Percentiles rank a stretch among this genome's conserved stretches.
Conservation (phyloP, 2,888 invertebrate genomes). For the Drosophila leonis region DNA sequence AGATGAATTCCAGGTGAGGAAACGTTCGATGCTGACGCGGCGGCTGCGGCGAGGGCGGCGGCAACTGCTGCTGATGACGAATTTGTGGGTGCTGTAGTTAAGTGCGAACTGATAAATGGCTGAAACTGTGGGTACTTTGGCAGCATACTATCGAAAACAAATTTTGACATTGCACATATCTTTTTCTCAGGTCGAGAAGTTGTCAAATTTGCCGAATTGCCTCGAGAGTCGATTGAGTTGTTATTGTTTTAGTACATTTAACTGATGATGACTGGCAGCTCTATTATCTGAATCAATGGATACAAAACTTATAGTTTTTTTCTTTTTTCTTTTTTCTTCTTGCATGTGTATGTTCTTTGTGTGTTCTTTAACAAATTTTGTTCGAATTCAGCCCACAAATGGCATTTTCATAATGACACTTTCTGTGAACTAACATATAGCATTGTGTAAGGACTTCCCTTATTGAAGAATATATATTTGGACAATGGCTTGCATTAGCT, state of each 20-base stretch:
- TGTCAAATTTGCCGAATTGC: constrained; percentile 49
- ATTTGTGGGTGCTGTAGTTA: constrained; percentile 86
- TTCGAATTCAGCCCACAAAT: constrained; percentile 57
- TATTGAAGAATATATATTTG: not conserved
- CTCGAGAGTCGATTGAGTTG: constrained; percentile 32
- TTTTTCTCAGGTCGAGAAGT: constrained; percentile 75
- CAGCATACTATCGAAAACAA: constrained; percentile 99
- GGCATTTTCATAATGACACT: not conserved
- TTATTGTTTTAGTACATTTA: constrained; percentile 35
- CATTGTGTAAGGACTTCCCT: not conserved
- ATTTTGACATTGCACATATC: constrained; percentile 95
- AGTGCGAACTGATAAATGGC: constrained; percentile 86
- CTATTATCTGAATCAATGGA: constrained; percentile 29
- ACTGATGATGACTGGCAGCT: constrained; percentile 12
- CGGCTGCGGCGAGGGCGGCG: constrained; percentile 86
- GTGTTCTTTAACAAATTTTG: constrained; percentile 71
- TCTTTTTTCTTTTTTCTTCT: not conserved
- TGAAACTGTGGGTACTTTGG: constrained; percentile 95
- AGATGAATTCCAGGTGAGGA: constrained; percentile 69
- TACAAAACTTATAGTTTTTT: constrained; percentile 8
- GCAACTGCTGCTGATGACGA: constrained; percentile 90
- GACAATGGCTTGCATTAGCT: not conserved
- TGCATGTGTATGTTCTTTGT: constrained; percentile 4
- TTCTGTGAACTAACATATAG: not conserved
- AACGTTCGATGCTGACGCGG: constrained; percentile 80